A percentile compares a stretch with the other conserved stretches of the same genome.
Conservation (phyloP, 1,140 invertebrate species). For the Globodera ellingtonae region DNA sequence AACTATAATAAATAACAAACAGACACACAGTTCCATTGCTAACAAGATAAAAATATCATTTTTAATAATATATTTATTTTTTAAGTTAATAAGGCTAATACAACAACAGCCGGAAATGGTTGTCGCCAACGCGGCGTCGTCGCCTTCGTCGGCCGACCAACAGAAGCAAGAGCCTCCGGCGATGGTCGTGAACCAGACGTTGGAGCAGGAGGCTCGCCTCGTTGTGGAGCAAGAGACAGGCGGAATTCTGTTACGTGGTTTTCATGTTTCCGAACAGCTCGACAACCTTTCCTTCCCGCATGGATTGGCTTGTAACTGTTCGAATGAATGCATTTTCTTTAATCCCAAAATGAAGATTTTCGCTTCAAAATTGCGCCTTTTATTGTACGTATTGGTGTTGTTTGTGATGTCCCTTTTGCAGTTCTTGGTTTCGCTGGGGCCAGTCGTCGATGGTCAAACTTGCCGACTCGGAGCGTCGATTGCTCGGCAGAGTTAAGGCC, state of each 20-base stretch:
- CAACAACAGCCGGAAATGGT: neutral
- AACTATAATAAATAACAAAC: neutral
- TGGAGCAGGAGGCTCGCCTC: slow-evolving; percentile 23
- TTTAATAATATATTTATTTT: neutral
- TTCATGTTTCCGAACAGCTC: no score
- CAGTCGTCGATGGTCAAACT: slow-evolving; percentile 30
- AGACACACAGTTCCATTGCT: neutral
- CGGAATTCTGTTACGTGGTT: slow-evolving; percentile 16
- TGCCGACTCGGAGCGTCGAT: slow-evolving; percentile 36
- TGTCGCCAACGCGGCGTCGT: no score
- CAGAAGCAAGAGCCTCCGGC: neutral
- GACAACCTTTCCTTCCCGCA: no score
- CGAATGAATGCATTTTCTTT: no score
- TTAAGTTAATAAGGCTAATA: neutral
- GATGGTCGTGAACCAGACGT: slow-evolving; percentile 15
- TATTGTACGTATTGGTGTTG: no score
- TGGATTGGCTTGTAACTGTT: no score
- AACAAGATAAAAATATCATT: neutral
- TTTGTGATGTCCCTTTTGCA: slow-evolving; percentile 20
- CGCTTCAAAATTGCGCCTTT: no score
- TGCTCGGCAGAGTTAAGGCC: slow-evolving; percentile 29
- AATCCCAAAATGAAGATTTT: no score
- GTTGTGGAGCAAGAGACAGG: slow-evolving; percentile 4
- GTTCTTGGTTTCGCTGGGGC: slow-evolving; percentile 27
- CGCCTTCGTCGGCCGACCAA: neutral